phyloP scores from a whole-genome alignment of 1,140 invertebrate genomes.

The Anoplophora glabripennis region DNA sequence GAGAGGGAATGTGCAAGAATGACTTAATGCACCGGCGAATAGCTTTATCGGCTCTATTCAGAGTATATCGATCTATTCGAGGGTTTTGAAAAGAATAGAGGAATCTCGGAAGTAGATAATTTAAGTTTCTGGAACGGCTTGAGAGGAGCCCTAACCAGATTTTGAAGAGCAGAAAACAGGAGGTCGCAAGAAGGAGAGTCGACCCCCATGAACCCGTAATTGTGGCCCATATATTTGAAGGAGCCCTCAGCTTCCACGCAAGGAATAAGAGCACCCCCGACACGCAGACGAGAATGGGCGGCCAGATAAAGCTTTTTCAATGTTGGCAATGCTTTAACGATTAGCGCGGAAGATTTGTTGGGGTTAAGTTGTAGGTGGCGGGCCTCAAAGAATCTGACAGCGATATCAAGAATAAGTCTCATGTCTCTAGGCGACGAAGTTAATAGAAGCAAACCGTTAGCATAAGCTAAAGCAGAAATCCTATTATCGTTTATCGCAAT shows the following conservation, averaged over 20 bases:
- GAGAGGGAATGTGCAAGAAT: conserved; percentile 20
- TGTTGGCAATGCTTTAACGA: conserved; percentile 22
- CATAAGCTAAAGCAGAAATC: too few species aligned
- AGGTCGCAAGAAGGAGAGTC: conserved; percentile 21
- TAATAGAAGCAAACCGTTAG: conserved; percentile 47
- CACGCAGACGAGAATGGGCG: too few species aligned
- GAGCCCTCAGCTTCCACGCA: neutral
- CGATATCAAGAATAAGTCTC: neutral
- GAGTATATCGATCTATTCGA: conserved; percentile 16
- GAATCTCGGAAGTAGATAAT: conserved; percentile 25
- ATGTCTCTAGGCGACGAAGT: too few species aligned
- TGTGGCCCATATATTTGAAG: conserved; percentile 27
- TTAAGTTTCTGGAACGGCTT: conserved; percentile 41
- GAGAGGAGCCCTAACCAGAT: conserved; percentile 30
- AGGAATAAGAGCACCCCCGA: too few species aligned
- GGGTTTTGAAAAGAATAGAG: conserved; percentile 21
- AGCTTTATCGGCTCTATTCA: conserved; percentile 5
- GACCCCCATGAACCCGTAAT: conserved; percentile 19
- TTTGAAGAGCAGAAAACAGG: conserved; percentile 15
- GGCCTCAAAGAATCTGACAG: conserved; percentile 11
- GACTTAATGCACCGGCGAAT: conserved; percentile 20
- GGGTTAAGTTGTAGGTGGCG: conserved; percentile 34
- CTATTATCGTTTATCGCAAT: too few species aligned
- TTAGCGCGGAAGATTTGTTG: conserved; percentile 35
- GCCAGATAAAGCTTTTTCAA: conserved; percentile 7